phyloP scores from a whole-genome alignment of 2,113 vertebrate genomes.

The Panthera uncia region DNA sequence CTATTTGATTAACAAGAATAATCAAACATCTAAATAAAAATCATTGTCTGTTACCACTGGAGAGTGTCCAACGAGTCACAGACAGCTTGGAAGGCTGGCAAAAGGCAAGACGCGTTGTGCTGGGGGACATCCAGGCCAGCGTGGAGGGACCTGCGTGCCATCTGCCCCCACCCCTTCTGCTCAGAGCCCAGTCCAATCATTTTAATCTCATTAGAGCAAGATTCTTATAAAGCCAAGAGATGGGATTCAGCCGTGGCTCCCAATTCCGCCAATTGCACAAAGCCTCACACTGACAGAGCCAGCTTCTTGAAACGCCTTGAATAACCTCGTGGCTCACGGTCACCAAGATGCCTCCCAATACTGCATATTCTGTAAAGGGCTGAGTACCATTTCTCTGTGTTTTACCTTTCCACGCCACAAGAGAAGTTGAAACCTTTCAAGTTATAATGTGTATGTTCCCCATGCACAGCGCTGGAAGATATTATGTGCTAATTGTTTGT shows the following conservation, averaged over 20 bases:
- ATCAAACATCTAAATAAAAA: slow-evolving; percentile 83
- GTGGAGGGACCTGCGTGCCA: slow-evolving; percentile 50
- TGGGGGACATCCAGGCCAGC: slow-evolving; percentile 58
- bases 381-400: neutral
- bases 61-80: slow-evolving; percentile 72
- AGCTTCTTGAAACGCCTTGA: neutral
- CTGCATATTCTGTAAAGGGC: neutral
- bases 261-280: neutral
- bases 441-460: neutral
- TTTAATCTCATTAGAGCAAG: slow-evolving; percentile 58
- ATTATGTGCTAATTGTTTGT: slow-evolving; percentile 55
- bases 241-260: neutral
- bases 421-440: neutral
- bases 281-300: neutral
- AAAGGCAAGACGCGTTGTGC: slow-evolving; percentile 59
- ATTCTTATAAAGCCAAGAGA: slow-evolving; percentile 37
- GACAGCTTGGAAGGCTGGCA: slow-evolving; percentile 80
- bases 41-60: slow-evolving; percentile 78
- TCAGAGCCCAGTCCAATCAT: slow-evolving; percentile 55
- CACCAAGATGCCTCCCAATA: neutral
- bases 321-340: neutral
- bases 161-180: slow-evolving; percentile 59
- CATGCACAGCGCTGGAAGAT: neutral
- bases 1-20: slow-evolving; percentile 81
- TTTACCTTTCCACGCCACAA: neutral